A percentile compares a stretch with the other conserved stretches of the same genome.
These are phyloP conservation scores for Lepeophtheirus nordmannii DNA, from an alignment of 2,888 invertebrate species.

Conservation along the genomic window DNA sequence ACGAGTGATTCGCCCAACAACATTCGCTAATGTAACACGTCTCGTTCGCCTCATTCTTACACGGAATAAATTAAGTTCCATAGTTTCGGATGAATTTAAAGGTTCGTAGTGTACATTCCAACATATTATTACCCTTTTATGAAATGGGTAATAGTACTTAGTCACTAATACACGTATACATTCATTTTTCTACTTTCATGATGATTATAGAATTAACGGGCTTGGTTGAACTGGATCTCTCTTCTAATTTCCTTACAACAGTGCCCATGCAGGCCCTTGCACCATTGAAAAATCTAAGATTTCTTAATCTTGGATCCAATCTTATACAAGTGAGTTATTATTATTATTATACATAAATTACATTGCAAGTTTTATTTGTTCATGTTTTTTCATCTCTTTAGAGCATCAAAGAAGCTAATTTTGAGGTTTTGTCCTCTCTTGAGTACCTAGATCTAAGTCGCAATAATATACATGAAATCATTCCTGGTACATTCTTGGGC, in stretches of 20 bases:
- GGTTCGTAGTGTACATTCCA: constrained; percentile 32
- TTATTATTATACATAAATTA: neutral
- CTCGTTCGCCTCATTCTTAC: constrained; percentile 55
- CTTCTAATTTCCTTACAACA: constrained; percentile 64
- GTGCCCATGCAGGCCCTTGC: constrained; percentile 63
- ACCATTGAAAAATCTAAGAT: constrained; percentile 50
- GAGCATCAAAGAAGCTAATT: constrained; percentile 58
- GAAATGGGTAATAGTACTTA: neutral
- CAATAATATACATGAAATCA: constrained; percentile 63
- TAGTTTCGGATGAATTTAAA: constrained; percentile 69
- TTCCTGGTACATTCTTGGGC: constrained; percentile 63
- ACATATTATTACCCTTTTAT: neutral
- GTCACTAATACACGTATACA: no score
- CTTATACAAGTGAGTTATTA: constrained; percentile 52
- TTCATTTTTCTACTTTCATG: neutral
- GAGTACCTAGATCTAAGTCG: constrained; percentile 65
- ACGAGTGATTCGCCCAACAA: constrained; percentile 54
- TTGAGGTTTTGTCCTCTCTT: constrained; percentile 49
- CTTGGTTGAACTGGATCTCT: constrained; percentile 62
- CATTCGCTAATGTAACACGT: constrained; percentile 51
- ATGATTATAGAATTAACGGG: constrained; percentile 46
- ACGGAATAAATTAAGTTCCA: constrained; percentile 57
- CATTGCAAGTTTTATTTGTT: neutral
- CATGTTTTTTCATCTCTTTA: constrained; percentile 35
- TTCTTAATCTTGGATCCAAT: constrained; percentile 66